Percentiles rank a stretch among this genome's conserved stretches.
phyloP scores from a whole-genome alignment of 2,888 invertebrate species.

The Lycia hirtaria region DNA sequence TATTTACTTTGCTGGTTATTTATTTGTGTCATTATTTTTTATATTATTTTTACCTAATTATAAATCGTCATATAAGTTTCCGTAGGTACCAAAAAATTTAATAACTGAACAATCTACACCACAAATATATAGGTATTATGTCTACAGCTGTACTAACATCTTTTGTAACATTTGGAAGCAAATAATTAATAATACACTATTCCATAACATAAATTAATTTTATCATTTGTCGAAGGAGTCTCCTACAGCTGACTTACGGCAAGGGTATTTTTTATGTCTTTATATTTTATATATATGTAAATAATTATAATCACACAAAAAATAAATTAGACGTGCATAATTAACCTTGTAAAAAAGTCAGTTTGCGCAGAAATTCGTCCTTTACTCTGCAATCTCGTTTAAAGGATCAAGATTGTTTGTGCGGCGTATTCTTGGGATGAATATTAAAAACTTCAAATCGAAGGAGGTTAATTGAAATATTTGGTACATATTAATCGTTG shows the following conservation, averaged over 20 bases:
- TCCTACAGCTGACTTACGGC: constrained; percentile 6
- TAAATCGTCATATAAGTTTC: background rate
- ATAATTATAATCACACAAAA: constrained; percentile 7
- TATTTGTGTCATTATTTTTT: too few species aligned
- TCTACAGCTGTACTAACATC: constrained; percentile 1
- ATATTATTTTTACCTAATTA: too few species aligned
- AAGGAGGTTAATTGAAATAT: too few species aligned
- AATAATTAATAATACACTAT: background rate
- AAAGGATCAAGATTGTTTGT: constrained; percentile 16
- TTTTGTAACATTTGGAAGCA: background rate
- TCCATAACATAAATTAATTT: background rate
- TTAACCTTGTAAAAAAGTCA: background rate
- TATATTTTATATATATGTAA: constrained; percentile 6
- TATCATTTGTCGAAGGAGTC: constrained; percentile 3
- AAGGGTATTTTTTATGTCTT: constrained; percentile 14
- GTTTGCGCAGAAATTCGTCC: background rate
- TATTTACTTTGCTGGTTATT: too few species aligned
- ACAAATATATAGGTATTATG: background rate
- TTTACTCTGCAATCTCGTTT: background rate
- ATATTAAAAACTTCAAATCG: too few species aligned
- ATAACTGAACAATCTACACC: background rate
- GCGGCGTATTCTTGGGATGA: constrained; percentile 3
- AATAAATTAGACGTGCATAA: constrained; percentile 10
- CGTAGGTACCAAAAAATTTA: background rate
- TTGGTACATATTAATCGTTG: too few species aligned